Base-by-base conservation (phyloP, 1,140 invertebrate genomes). In the Drosophila prosaltans region DNA sequence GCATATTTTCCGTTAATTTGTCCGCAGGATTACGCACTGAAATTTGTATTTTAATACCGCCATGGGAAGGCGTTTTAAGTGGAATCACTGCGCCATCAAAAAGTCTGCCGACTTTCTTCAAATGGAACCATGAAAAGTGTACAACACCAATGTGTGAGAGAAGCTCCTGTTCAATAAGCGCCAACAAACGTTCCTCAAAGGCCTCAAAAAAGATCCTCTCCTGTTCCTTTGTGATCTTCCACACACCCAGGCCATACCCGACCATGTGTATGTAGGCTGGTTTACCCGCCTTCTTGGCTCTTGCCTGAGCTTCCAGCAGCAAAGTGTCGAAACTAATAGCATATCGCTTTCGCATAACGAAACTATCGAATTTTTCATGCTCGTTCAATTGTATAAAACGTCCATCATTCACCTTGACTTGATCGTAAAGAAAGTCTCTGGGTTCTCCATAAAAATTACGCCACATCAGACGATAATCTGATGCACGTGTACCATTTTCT, bases 61-160 rank as follows among this genome's bases (percentile, higher is more conserved):
- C 74, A 9, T 63, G 32, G 0, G 84, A 79, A 78, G 65, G 40
- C 2, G 26, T 10, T 40, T 59, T 58, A 2, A 69, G 48, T 7
- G 59, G 16, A n/a, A 92, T 45, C 10, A 68, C 0, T 3, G 74
- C 72, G 3, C 80, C 86, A 51, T 92, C 68, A 40, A 66, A 41
- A 1, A 90, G 41, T n/a, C 67, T 30, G 1, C 62, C 70, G 6
- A 74, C 81, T 1, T 70, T 28, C 0, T 54, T 8, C 11, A 78
- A 9, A 9, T 76, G 67, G 16, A 92, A 91, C 78, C 90, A 92
- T 8, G 92, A 85, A 54, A 93, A 92, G 60, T 92, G 78, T 30
- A 92, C 76, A 21, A 88, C 80, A 0, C 69, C 82, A 11, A 93
- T 80, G 26, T 90, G 68, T 1, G 58, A 48, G 10, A 93, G 69